Percentiles rank a stretch among this genome's conserved stretches.
Evolutionary conservation across 2,888 invertebrate genomes (phyloP).

Genomic region (Xestia ashworthii): DNA sequence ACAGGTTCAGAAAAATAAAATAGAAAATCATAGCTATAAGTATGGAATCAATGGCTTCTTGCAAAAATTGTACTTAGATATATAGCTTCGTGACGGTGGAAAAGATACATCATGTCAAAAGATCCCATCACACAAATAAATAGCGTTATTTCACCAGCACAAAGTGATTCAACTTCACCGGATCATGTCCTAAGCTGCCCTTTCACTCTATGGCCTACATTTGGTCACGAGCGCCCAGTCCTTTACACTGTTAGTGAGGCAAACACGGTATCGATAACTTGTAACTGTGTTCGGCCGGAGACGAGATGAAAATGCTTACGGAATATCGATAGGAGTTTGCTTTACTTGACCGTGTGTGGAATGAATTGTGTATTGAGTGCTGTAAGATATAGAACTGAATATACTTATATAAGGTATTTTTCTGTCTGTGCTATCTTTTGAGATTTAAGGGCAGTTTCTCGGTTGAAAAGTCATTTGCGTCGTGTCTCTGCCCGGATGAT

Average conservation of each 20-base stretch:
- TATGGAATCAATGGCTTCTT: not conserved
- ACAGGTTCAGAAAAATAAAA: not conserved
- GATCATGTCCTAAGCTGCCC: constrained; percentile 74
- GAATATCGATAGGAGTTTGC: constrained; percentile 13
- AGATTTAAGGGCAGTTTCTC: not conserved
- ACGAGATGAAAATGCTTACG: constrained; percentile 5
- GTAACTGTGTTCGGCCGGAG: constrained; percentile 6
- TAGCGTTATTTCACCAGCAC: constrained; percentile 36
- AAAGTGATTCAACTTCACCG: constrained; percentile 40
- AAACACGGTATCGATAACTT: constrained; percentile 35
- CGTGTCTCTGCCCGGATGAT: no score
- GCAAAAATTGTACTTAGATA: constrained; percentile 10
- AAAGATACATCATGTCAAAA: constrained; percentile 25
- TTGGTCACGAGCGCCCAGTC: constrained; percentile 79
- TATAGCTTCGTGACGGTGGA: constrained; percentile 17
- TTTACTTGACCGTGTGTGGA: constrained; percentile 3
- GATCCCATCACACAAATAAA: constrained; percentile 29
- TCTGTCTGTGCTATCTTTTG: no score
- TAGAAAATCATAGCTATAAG: not conserved
- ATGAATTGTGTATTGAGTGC: constrained; percentile 4
- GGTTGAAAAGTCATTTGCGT: not conserved
- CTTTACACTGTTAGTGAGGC: constrained; percentile 61
- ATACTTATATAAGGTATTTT: not conserved
- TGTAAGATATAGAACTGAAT: not conserved
- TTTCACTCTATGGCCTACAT: constrained; percentile 85